Conservation (phyloP, 1,140 invertebrate genomes). For the Eriocheir sinensis region DNA sequence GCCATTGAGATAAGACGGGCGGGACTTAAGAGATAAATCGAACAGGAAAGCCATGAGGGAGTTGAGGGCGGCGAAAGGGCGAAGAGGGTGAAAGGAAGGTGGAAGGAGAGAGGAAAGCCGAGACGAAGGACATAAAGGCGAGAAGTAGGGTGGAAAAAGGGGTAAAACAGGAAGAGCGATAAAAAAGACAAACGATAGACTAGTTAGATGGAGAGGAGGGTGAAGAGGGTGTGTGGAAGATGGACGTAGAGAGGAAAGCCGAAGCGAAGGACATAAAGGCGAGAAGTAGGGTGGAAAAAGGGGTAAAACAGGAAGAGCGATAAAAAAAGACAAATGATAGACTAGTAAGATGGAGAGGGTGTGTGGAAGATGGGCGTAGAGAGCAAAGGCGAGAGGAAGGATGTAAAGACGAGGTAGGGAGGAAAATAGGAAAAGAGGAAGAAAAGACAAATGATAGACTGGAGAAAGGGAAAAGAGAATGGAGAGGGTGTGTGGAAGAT, state of each 20-base stretch:
- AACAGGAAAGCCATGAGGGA: background rate
- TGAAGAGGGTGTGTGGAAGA: background rate
- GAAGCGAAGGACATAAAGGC: background rate
- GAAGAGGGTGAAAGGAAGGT: slow-evolving; percentile 1
- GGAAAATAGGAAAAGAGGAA: too few relatives aligned
- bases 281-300: background rate
- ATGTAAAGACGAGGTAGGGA: too few relatives aligned
- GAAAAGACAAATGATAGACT: too few relatives aligned
- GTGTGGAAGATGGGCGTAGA: too few relatives aligned
- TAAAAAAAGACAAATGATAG: background rate
- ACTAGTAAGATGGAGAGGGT: background rate
- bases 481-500: too few relatives aligned
- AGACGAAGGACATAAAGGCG: background rate
- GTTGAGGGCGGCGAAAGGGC: background rate
- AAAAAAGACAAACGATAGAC: background rate
- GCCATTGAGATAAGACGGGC: background rate
- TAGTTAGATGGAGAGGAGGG: background rate
- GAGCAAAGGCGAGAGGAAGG: too few relatives aligned
- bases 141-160: background rate
- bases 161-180: background rate
- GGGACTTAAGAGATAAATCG: background rate
- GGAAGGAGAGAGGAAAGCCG: background rate
- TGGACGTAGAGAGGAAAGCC: background rate
- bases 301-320: background rate
- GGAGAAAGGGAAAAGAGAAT: too few relatives aligned